A percentile compares a stretch with the other conserved stretches of the same genome.
phyloP scores from a whole-genome alignment of 2,113 vertebrate genomes.

The Harpagus bidentatus region DNA sequence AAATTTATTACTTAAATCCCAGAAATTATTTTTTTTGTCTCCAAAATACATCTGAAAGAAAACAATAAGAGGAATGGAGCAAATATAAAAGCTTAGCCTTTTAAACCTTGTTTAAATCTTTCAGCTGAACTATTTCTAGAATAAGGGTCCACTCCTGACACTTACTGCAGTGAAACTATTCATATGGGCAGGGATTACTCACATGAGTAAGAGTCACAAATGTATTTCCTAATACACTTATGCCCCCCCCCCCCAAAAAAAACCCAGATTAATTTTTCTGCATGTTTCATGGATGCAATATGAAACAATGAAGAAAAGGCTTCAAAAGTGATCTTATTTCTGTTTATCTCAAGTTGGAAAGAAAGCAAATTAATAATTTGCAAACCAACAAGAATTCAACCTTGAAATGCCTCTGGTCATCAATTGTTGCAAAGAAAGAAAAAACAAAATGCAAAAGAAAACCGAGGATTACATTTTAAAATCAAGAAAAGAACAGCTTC shows the following conservation, averaged over 20 bases:
- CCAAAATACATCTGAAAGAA: neutral
- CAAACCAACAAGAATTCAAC: neutral
- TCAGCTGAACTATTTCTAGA: neutral
- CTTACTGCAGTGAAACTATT: neutral
- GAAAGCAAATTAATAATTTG: slow-evolving; percentile 46
- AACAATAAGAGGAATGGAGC: neutral
- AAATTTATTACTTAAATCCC: neutral
- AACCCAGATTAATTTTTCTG: neutral
- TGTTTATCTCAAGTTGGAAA: slow-evolving; percentile 14
- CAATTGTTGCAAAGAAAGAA: slow-evolving; percentile 21
- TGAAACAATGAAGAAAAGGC: neutral
- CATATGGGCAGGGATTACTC: neutral
- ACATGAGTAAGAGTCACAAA: neutral
- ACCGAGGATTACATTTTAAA: slow-evolving; percentile 5
- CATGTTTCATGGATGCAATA: neutral
- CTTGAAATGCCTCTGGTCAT: slow-evolving; percentile 54
- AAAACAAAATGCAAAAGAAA: slow-evolving; percentile 19
- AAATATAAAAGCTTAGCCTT: neutral
- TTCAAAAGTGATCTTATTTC: neutral
- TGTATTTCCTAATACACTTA: neutral
- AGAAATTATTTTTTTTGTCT: neutral
- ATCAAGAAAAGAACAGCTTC: slow-evolving; percentile 26
- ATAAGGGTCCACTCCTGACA: neutral
- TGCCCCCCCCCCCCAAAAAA: accelerated
- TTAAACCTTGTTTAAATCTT: neutral